Evolutionary conservation across 2,797 vertebrate genomes (phyloP), one percentile per base, ranked within the genome.

Genomic region (Cetoscarus ocellatus): DNA sequence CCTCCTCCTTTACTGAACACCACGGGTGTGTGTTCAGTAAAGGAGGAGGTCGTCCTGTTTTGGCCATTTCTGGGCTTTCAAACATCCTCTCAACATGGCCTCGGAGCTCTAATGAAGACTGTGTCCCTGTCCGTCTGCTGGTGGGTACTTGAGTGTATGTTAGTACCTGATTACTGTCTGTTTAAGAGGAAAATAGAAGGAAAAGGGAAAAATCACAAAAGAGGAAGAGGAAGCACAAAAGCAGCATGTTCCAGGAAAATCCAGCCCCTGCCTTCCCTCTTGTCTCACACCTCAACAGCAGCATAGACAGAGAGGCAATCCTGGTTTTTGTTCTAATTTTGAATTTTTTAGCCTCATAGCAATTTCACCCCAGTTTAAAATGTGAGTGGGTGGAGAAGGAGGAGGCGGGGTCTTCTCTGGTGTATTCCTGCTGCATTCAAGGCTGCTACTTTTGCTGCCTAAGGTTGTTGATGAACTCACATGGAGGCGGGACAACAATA

Each of bases 261-360:
- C 86, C 73, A 79, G 58, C 61, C 70, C 83, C 51, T 27, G 27
- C 27, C 47, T 39, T 63, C 52, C 10, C 27, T 54, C 27, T 36
- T n/a, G 27, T 51, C 73, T 43, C 58, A 75, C 87, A 70, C 60
- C 80, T 86, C 38, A 52, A 19, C 53, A 75, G 80, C 47, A 67
- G 67, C 47, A 55, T 40, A 80, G 49, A 54, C 36, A 61, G 65
- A 65, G 49, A 49, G 8, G 73, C 77, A 69, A 75, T 58, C 47
- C 79, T 61, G 61, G 61, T 73, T 86, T 27, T 83, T 91, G 78
- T 87, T 89, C 78, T 76, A 87, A 74, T 88, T 89, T 85, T 79
- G 65, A 79, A 81, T 87, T 81, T 79, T 59, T 79, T 58, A 65
- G 79, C 87, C 88, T 86, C 67, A 68, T 75, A 84, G 84, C 72